Evolutionary conservation across 2,888 invertebrate species (phyloP).

Genomic region (Eupithecia pulchellata): DNA sequence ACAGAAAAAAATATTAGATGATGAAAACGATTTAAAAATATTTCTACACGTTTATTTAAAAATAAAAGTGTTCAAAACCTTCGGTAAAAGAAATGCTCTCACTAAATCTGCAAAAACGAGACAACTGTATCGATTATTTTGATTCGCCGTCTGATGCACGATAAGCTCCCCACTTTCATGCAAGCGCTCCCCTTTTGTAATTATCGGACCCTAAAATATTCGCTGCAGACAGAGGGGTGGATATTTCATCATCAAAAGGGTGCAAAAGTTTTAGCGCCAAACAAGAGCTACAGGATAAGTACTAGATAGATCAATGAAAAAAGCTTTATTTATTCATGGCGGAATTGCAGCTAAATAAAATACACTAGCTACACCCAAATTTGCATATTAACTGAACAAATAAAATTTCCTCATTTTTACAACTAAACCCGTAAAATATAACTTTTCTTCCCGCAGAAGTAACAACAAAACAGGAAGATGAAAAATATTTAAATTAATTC

Average conservation of each 20-base stretch:
- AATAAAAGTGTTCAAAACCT: too few species aligned
- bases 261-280: constrained; percentile 14
- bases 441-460: neutral
- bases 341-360: neutral
- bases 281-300: neutral
- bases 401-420: constrained; percentile 13
- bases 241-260: constrained; percentile 28
- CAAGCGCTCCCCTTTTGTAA: constrained; percentile 32
- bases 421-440: constrained; percentile 9
- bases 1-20: too few species aligned
- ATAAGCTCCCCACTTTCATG: constrained; percentile 20
- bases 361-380: constrained; percentile 7
- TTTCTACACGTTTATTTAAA: too few species aligned
- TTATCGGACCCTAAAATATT: constrained; percentile 37
- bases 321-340: neutral
- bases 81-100: too few species aligned
- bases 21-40: too few species aligned
- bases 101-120: constrained; percentile 17
- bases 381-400: constrained; percentile 12
- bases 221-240: constrained; percentile 32
- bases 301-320: neutral
- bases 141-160: constrained; percentile 25
- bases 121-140: constrained; percentile 30
- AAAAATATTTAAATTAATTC: constrained; percentile 1
- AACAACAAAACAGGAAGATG: constrained; percentile 5